These are phyloP conservation scores for Tipula vernalis DNA, from an alignment of 2,888 invertebrate genomes.

Conservation along the genomic window DNA sequence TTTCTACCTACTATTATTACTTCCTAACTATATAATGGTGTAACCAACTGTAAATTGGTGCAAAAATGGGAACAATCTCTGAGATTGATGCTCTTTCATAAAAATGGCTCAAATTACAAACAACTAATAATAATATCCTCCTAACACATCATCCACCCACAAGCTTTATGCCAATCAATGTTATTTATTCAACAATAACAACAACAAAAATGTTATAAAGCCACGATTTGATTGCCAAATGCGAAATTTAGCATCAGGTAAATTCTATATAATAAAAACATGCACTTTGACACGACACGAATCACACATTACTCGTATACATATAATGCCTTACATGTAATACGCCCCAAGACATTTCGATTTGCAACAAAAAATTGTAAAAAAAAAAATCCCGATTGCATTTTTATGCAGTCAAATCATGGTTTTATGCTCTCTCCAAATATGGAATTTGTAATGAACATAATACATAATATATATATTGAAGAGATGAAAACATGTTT, in stretches of 20 bases:
- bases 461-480: neutral
- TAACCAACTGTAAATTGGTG: no score
- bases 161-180: no score
- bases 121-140: no score
- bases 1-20: no score
- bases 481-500: neutral
- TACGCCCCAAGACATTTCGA: neutral
- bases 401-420: neutral
- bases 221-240: no score
- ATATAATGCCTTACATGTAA: neutral
- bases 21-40: no score
- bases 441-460: neutral
- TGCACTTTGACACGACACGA: neutral
- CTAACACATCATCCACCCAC: no score
- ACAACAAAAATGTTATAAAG: no score
- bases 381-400: neutral
- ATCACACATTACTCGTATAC: neutral
- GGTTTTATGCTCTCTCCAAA: neutral
- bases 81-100: no score
- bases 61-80: no score
- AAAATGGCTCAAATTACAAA: no score
- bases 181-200: no score
- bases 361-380: neutral
- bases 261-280: neutral
- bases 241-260: neutral